Percentiles rank a stretch among this genome's conserved stretches.
phyloP scores from a whole-genome alignment of 2,113 vertebrate species.

The Odocoileus hemionus region DNA sequence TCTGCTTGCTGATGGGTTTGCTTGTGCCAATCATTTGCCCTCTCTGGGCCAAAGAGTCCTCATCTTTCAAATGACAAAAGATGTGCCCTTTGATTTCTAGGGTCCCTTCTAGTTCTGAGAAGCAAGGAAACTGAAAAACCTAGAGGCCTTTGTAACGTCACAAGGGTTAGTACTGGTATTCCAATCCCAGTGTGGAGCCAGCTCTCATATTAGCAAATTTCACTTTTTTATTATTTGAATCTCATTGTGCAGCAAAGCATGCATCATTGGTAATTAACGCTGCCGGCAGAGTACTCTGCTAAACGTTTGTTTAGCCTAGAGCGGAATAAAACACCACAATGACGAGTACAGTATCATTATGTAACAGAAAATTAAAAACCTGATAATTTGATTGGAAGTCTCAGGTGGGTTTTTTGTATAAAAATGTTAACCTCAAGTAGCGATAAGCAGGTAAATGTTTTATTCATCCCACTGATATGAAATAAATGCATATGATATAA shows the following conservation, averaged over 20 bases:
- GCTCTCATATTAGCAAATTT: conserved; percentile 1
- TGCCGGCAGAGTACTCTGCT: conserved; percentile 71
- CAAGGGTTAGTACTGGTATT: rapidly evolving
- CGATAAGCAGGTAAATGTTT: conserved; percentile 88
- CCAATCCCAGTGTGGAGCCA: rapidly evolving
- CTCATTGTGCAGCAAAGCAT: conserved; percentile 76
- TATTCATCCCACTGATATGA: conserved; percentile 84
- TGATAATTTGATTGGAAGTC: conserved; percentile 86
- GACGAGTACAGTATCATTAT: conserved; percentile 79
- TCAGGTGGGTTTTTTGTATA: conserved; percentile 85
- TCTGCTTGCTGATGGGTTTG: rapidly evolving
- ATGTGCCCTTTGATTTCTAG: not conserved
- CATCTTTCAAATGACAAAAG: not conserved
- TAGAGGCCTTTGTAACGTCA: rapidly evolving
- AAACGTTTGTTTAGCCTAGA: conserved; percentile 80
- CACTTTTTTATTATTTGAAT: conserved; percentile 67
- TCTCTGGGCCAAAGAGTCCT: not conserved
- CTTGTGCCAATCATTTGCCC: not conserved
- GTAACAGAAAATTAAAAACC: conserved; percentile 84
- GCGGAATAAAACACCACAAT: conserved; percentile 75
- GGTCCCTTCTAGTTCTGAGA: not conserved
- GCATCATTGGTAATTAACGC: conserved; percentile 80
- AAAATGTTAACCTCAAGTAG: conserved; percentile 85
- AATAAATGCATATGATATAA: conserved; percentile 88
- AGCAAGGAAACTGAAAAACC: not conserved